Evolutionary conservation across 2,888 invertebrate species (phyloP).

Genomic region (Tuberolachnus salignus): DNA sequence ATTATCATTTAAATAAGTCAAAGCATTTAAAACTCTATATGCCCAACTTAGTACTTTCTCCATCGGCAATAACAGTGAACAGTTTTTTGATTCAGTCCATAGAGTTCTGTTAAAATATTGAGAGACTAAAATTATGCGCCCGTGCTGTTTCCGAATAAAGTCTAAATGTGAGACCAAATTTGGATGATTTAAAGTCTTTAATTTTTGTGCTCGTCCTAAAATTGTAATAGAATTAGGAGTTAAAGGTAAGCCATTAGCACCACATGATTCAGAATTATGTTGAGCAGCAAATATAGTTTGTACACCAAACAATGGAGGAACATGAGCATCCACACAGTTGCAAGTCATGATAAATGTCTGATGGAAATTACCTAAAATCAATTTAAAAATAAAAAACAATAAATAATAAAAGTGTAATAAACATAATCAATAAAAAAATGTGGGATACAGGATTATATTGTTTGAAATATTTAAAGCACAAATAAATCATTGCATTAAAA

Average conservation of each 20-base stretch:
- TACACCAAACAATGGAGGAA: constrained; percentile 71
- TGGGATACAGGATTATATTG: no score
- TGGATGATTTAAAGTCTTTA: constrained; percentile 79
- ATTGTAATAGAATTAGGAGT: constrained; percentile 97
- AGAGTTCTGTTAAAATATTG: constrained; percentile 77
- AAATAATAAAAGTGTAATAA: no score
- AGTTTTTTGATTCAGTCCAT: constrained; percentile 63
- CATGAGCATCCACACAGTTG: constrained; percentile 49
- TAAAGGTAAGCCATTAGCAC: constrained; percentile 92
- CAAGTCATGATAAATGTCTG: constrained; percentile 43
- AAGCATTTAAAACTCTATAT: constrained; percentile 74
- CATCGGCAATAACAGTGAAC: constrained; percentile 62
- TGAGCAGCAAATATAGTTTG: constrained; percentile 89
- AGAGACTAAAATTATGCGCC: constrained; percentile 84
- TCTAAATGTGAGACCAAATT: constrained; percentile 90
- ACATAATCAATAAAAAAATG: no score
- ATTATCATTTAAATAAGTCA: constrained; percentile 74
- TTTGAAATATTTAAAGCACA: no score
- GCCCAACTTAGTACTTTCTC: constrained; percentile 71
- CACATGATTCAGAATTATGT: constrained; percentile 89
- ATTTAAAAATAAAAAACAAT: constrained; percentile 16
- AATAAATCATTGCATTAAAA: no score
- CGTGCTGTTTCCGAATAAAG: constrained; percentile 91
- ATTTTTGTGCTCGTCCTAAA: constrained; percentile 82
- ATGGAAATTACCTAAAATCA: constrained; percentile 42